Evolutionary conservation across 2,888 invertebrate species (phyloP).

Genomic region (Nymphalis urticae): DNA sequence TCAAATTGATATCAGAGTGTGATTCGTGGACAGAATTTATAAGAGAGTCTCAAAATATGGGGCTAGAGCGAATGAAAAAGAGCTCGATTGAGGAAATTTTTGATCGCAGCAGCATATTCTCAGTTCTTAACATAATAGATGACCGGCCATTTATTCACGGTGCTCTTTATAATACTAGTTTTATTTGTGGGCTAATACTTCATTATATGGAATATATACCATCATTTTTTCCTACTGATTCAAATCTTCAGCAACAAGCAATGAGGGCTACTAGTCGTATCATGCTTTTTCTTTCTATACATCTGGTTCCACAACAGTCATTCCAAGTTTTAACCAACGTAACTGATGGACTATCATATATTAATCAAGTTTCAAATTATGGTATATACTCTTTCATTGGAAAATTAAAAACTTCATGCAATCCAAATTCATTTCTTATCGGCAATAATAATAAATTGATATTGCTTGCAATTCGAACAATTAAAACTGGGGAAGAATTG

Average conservation of each 20-base stretch:
- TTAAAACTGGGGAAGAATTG: slow-evolving; percentile 44
- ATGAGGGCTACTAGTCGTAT: slow-evolving; percentile 39
- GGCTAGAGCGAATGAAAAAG: slow-evolving; percentile 32
- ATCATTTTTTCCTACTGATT: slow-evolving; percentile 38
- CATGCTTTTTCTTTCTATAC: slow-evolving; percentile 40
- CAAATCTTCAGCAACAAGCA: slow-evolving; percentile 36
- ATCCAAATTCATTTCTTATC: slow-evolving; percentile 41
- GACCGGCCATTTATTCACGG: slow-evolving; percentile 41
- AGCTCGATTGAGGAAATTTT: slow-evolving; percentile 40
- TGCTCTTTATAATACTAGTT: slow-evolving; percentile 38
- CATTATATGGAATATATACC: slow-evolving; percentile 35
- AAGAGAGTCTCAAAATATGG: slow-evolving; percentile 36
- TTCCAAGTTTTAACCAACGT: slow-evolving; percentile 12
- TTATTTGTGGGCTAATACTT: slow-evolving; percentile 39
- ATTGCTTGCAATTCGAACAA: slow-evolving; percentile 43
- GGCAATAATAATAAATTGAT: slow-evolving; percentile 41
- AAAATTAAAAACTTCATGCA: slow-evolving; percentile 45
- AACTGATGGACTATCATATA: slow-evolving; percentile 1
- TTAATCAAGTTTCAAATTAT: slow-evolving; percentile 24
- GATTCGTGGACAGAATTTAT: slow-evolving; percentile 43
- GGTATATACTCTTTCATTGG: slow-evolving; percentile 44
- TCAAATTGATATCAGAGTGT: slow-evolving; percentile 40
- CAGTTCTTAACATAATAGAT: slow-evolving; percentile 39
- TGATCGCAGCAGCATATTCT: slow-evolving; percentile 34
- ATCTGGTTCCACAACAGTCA: slow-evolving; percentile 23